Percentiles rank a stretch among this genome's conserved stretches.
These are phyloP conservation scores for Cochlearius cochlearius DNA, from an alignment of 2,113 vertebrate genomes.

Conservation along the genomic window DNA sequence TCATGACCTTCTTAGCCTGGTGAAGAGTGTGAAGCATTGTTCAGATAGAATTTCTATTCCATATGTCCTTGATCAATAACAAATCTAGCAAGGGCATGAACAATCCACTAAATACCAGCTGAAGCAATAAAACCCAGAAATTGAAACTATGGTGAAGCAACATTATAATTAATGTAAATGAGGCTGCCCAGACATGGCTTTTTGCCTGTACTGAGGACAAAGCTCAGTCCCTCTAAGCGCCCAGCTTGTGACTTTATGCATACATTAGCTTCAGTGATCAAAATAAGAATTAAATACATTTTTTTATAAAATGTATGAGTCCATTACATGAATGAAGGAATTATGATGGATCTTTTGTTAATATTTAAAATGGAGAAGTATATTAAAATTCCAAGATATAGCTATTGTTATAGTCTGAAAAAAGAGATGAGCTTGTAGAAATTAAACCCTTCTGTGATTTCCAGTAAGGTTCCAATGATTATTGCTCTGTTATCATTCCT, in stretches of 20 bases:
- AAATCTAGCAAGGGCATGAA: neutral
- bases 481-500: neutral
- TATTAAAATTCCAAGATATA: neutral
- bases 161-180: constrained; percentile 7
- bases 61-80: neutral
- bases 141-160: neutral
- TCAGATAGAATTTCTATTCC: neutral
- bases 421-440: neutral
- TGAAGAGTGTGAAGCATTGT: neutral
- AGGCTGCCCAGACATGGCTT: neutral
- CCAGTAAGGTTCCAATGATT: neutral
- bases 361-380: neutral
- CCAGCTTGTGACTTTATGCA: neutral
- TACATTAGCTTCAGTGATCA: neutral
- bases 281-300: neutral
- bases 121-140: neutral
- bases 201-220: neutral
- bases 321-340: neutral
- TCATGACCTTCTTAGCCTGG: neutral
- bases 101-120: neutral
- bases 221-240: neutral
- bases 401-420: neutral
- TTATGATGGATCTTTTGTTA: neutral
- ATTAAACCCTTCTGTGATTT: neutral
- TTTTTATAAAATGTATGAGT: neutral